Evolutionary conservation across 2,888 invertebrate species (phyloP), one percentile per base, ranked within the genome.

Genomic region (Drosophila birchii): DNA sequence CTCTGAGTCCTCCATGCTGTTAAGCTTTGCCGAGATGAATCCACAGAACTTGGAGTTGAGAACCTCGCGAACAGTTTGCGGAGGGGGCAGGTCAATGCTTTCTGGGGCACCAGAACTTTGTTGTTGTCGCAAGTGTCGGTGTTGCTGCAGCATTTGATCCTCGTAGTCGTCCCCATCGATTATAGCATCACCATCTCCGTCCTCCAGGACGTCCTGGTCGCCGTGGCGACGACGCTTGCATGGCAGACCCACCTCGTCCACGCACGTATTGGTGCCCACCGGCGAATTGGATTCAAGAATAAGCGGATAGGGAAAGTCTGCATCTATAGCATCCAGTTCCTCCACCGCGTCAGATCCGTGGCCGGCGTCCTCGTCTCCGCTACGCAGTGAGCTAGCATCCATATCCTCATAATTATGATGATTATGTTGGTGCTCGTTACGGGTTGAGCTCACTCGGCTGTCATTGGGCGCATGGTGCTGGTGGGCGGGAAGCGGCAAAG

Each of bases 1-100:
- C 68, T 92, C 92, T 7, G 88, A 82, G 45, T 92, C 92, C 57
- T 92, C 91, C 92, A 92, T 86, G 71, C 92, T 92, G 49, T 92
- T 92, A 61, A 92, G 73, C 67, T 92, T 92, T 62, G 92, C 92
- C 63, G 92, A 90, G 36, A 92, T 92, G 72, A 92, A 92, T 36
- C 92, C 92, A 53, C 92, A 92, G 68, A 92, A 92, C 75, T 92
- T 92, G 0, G 91, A 91, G 68, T 92, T 92, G 54, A 92, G 80
- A 38, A 92, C 89, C 68, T 92, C 92, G 44, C 92, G 92, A 20
- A 92, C 90, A 2, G 92, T 92, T 55, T 91, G 92, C 3, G 91
- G 91, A 11, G 86, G 91, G 26, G 90, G 85, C 76, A 91, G 72
- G 34, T 90, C 91, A 45, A 86, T 9, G n/a, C 72, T 78, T 8